Base-by-base conservation (phyloP, 92 coral and sea anemone species). In the Pocillopora meandrina region DNA sequence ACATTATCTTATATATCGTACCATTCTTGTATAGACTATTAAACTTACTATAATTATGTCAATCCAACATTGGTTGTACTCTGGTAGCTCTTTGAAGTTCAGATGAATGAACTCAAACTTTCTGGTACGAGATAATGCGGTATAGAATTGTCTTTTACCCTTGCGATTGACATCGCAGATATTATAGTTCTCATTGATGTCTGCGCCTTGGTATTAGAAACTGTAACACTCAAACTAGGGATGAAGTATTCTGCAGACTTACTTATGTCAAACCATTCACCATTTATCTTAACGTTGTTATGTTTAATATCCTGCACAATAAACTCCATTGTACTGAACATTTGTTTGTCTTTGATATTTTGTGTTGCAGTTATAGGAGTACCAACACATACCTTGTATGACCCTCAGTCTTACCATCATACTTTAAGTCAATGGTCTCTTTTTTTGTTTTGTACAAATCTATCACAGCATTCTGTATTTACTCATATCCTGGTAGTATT, bases 61-160 rank as follows among this genome's bases (percentile, higher is more conserved):
- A 61, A 5, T 61, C 83, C 31, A 79, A 34, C 1, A 8, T 64
- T 12, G 84, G 84, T 79, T 64, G 56, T 20, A 5, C 33, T 19
- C 26, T 3, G 61, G 82, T 61, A 56, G 62, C 13, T 82, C 20
- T 10, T 65, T 65, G 20, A 64, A 65, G 12, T 87, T 62, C 5
- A 82, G 16, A 76, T 78, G 85, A 13, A 70, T 72, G 71, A 34
- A 61, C 7, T 89, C 76, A 31, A 77, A 52, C 56, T 63, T 84
- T 2, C 85, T 89, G 21, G 92, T 84, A 52, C 89, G 19, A 0
- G 60, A 35, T 3, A 84, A 64, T 0, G 79, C 64, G 12, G 91
- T 88, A 62, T 83, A 83, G 18, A 83, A 15, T 74, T 83, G 87
- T n/a, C 73, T 84, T 31, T 88, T 88, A 49, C 83, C 88, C 91